Evolutionary conservation across 2,888 invertebrate species (phyloP), one percentile per base, ranked within the genome.

Genomic region (Atethmia centrago): DNA sequence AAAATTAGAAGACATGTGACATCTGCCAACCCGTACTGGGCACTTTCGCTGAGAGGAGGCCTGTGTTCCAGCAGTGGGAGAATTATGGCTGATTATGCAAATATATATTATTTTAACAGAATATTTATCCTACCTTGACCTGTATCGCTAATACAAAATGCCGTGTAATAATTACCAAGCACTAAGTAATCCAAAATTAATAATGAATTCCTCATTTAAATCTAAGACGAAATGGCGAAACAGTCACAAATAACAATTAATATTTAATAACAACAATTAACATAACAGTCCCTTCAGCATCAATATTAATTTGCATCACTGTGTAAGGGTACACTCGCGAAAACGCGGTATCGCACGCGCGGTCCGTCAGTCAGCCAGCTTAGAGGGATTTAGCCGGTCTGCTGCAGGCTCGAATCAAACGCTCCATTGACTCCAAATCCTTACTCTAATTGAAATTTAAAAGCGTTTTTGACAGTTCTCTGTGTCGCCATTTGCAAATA

Each of bases 401-500:
- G 88, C 82, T 88, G 88, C 88, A 88, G 87, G 85, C 85, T 87
- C 87, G 89, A 90, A 91, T 93, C 91, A 92, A 90, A 88, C 92
- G 93, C 91, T 85, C 92, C 92, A 92, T 92, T 91, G 92, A 85
- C 84, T 85, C 71, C 85, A 84, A 90, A 92, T 88, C 91, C 91
- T 87, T 86, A 86, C 90, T 89, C 91, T 92, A 92, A 92, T 92
- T 92, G 92, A 92, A 92, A 91, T 92, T 92, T 92, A 91, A 91
- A 92, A 92, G 90, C 90, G 85, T 91, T 92, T 92, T 92, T 91
- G 92, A 92, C 92, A 92, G 90, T 86, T 87, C 88, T 85, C 87
- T 88, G 80, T 86, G 83, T 81, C 79, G 85, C 88, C 87, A 87
- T 88, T 89, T 86, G 87, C 85, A 85, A 88, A 87, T 85, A 85